Percentiles rank a stretch among this genome's conserved stretches.
These are phyloP conservation scores for Drosophila melanosoma DNA, from an alignment of 2,888 invertebrate species.

Conservation along the genomic window DNA sequence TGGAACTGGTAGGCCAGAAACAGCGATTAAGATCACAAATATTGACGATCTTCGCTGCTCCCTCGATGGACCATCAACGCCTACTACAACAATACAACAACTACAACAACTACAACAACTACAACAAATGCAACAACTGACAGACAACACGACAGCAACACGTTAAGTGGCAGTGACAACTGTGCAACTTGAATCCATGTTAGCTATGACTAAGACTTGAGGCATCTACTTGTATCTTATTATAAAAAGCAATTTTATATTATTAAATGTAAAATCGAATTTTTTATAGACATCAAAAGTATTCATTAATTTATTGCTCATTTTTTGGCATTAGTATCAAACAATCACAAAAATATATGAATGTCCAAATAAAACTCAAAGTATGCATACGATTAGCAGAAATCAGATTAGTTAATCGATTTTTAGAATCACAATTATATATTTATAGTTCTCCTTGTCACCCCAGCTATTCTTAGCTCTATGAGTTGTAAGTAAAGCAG, in stretches of 20 bases:
- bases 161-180: slow-evolving; percentile 53
- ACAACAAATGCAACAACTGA: slow-evolving; percentile 33
- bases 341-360: neutral
- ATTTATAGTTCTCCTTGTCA: neutral
- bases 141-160: slow-evolving; percentile 72
- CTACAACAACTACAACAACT: slow-evolving; percentile 31
- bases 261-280: neutral
- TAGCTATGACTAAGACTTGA: slow-evolving; percentile 15
- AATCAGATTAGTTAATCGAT: neutral
- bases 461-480: neutral
- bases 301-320: no score
- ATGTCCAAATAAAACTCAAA: neutral
- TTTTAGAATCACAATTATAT: neutral
- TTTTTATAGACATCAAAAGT: neutral
- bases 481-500: neutral
- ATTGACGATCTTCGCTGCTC: slow-evolving; percentile 16
- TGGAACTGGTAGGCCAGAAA: slow-evolving; percentile 28
- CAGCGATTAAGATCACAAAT: slow-evolving; percentile 67
- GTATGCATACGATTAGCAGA: neutral
- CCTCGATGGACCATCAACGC: slow-evolving; percentile 27
- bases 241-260: neutral
- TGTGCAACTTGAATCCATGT: slow-evolving; percentile 52
- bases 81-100: slow-evolving; percentile 15
- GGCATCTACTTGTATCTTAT: neutral
- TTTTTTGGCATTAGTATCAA: neutral